Conservation (phyloP, 1,140 invertebrate genomes). For the Limonius californicus region DNA sequence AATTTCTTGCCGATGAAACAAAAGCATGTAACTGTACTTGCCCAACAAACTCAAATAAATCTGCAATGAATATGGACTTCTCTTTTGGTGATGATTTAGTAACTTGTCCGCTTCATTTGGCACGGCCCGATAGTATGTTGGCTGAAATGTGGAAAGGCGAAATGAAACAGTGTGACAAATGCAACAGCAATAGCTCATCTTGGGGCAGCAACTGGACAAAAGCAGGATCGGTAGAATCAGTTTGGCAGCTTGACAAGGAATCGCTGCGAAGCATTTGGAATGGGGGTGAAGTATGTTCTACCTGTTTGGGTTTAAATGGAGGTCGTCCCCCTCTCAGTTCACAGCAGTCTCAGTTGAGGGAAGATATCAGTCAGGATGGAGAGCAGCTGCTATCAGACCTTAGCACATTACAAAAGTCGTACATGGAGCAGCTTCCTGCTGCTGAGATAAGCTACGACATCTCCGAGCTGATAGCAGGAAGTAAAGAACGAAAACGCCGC, state of each 20-base stretch:
- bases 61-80: background rate
- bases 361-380: constrained; percentile 41
- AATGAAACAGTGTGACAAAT: constrained; percentile 30
- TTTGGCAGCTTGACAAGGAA: constrained; percentile 21
- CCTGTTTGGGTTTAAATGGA: constrained; percentile 8
- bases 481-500: constrained; percentile 32
- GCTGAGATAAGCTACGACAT: constrained; percentile 31
- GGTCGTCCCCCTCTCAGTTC: constrained; percentile 15
- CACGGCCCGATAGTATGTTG: constrained; percentile 19
- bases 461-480: constrained; percentile 16
- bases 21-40: background rate
- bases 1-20: constrained; percentile 9
- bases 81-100: background rate
- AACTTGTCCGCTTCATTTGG: background rate
- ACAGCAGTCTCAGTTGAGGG: constrained; percentile 33
- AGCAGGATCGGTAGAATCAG: background rate
- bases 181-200: constrained; percentile 24
- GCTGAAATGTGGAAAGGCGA: constrained; percentile 30
- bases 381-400: constrained; percentile 41
- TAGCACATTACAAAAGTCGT: constrained; percentile 33
- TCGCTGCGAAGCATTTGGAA: constrained; percentile 33
- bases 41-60: background rate
- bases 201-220: background rate
- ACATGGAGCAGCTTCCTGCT: constrained; percentile 35
- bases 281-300: constrained; percentile 25